Conservation (phyloP, 2,888 invertebrate genomes). For the Sesia bembeciformis region DNA sequence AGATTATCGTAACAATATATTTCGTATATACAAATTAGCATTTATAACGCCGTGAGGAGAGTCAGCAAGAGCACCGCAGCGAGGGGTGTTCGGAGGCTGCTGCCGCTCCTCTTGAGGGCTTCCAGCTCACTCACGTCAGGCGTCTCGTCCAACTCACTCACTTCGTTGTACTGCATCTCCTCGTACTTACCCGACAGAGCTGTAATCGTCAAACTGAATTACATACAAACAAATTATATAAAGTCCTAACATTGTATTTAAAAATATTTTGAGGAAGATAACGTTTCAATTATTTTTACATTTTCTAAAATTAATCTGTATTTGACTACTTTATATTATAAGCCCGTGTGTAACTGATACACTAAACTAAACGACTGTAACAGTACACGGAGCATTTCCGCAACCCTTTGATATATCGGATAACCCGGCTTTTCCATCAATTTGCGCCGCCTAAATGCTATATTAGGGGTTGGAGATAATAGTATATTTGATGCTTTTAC, state of each 20-base stretch:
- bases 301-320: too few species aligned
- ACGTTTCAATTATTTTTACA: too few species aligned
- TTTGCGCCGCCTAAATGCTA: not conserved
- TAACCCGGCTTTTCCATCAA: not conserved
- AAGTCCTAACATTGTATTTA: too few species aligned
- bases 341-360: too few species aligned
- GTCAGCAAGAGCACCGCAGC: conserved; percentile 29
- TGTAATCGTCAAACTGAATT: conserved; percentile 19
- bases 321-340: too few species aligned
- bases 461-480: too few species aligned
- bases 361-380: too few species aligned
- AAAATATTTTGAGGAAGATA: too few species aligned
- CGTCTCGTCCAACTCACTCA: conserved; percentile 51
- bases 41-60: conserved; percentile 50
- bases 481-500: too few species aligned
- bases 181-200: conserved; percentile 64
- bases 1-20: conserved; percentile 64
- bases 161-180: conserved; percentile 65
- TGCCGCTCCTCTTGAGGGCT: conserved; percentile 55
- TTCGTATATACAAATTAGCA: conserved; percentile 62
- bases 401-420: not conserved
- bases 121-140: conserved; percentile 64
- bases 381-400: not conserved
- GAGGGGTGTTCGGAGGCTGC: conserved; percentile 15
- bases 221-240: too few species aligned